Base-by-base conservation (phyloP, 2,888 invertebrate species). In the Gisinianus flammeolus region DNA sequence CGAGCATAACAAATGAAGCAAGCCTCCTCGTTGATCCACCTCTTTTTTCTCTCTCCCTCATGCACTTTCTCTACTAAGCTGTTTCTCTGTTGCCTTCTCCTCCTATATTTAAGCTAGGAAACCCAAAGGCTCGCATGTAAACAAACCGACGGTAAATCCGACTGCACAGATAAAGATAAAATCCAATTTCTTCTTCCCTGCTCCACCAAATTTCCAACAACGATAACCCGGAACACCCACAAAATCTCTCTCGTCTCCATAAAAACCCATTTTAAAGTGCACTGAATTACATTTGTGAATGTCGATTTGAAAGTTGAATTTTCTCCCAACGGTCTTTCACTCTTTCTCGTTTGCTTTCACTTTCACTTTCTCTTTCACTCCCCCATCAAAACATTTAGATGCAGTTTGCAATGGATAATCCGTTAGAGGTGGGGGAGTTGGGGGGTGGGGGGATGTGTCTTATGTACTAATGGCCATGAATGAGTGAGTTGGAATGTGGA, bases 31-130 rank as follows among this genome's bases (percentile, higher is more conserved):
- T n/a, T n/a, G n/a, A n/a, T n/a, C n/a, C n/a, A n/a, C 66, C 66
- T 12, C 74, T 73, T 22, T 22, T 62, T 73, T 56, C 33, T 26
- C 52, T 28, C 66, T 33, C 52, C 64, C 22, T 33, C 66, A 74
- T 33, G 19, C 31, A 28, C n/a, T 6, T n/a, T 2, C 22, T 31
- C 4, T 64, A 26, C 28, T 28, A 26, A 64, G 0, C 33, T 67
- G 67, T 67, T 28, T 67, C 10, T n/a, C 67, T 26, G 10, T 10
- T 58, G 26, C 22, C 6, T 12, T 16, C 44, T 44, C 44, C 2
- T 1, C 19, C 19, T 1, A 44, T 16, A 2, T 6, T 44, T 44
- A 12, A 44, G 6, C 5, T 35, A 16, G 16, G 1, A 44, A 44
- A 44, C 19, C 44, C 44, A 44, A 44, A 44, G 3, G 22, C 30